These are phyloP conservation scores for Leucophora obtusa DNA, from an alignment of 2,888 invertebrate genomes.

Conservation along the genomic window DNA sequence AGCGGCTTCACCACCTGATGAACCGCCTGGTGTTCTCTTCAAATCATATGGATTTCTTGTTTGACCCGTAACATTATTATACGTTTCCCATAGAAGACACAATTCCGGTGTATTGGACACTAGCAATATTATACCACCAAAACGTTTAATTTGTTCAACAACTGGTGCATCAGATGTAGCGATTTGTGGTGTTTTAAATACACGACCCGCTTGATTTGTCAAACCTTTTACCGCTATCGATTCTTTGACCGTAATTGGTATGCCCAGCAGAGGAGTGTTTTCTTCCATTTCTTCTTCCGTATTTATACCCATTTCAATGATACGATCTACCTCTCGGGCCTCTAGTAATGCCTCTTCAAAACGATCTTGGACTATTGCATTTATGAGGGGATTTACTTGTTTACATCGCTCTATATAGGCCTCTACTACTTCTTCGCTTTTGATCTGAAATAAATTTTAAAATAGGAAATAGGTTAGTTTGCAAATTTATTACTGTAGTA, in stretches of 20 bases:
- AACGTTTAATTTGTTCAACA: constrained; percentile 84
- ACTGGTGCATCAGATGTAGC: constrained; percentile 87
- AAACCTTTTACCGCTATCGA: constrained; percentile 88
- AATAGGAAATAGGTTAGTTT: constrained; percentile 12
- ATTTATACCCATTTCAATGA: constrained; percentile 81
- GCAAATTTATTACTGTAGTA: not conserved
- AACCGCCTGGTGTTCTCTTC: constrained; percentile 89
- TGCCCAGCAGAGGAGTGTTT: constrained; percentile 87
- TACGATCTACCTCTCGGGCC: constrained; percentile 85
- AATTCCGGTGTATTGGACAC: constrained; percentile 95
- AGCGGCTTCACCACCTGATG: constrained; percentile 92
- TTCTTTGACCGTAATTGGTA: constrained; percentile 92
- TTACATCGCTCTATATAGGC: constrained; percentile 87
- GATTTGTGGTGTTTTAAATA: constrained; percentile 81
- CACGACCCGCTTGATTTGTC: constrained; percentile 87
- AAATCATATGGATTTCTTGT: constrained; percentile 94
- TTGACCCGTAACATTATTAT: constrained; percentile 91
- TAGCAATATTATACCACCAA: constrained; percentile 90
- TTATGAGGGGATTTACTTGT: constrained; percentile 87
- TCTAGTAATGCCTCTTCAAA: constrained; percentile 87
- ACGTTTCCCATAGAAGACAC: constrained; percentile 94
- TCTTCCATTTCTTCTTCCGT: constrained; percentile 82
- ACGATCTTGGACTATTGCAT: constrained; percentile 89
- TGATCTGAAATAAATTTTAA: constrained; percentile 80
- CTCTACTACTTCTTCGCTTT: constrained; percentile 84